Conservation (phyloP, 2,113 vertebrate species). For the Sclerurus mexicanus region DNA sequence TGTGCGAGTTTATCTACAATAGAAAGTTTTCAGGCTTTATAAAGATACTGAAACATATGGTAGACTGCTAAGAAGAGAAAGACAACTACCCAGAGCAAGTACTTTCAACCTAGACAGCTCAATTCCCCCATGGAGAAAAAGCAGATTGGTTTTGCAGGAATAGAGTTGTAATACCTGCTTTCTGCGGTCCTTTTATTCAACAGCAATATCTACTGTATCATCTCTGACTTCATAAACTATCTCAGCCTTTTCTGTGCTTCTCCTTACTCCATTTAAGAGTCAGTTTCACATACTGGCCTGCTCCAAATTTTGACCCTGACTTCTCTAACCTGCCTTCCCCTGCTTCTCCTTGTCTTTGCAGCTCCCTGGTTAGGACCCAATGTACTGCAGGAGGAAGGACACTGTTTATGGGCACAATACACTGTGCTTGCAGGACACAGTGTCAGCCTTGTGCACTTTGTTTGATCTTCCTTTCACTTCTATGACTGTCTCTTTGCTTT, state of each 20-base stretch:
- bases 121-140: neutral
- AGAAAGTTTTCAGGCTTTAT: neutral
- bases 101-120: neutral
- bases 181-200: neutral
- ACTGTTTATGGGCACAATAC: fast-evolving
- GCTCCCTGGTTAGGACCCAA: neutral
- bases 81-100: neutral
- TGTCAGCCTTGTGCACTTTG: neutral
- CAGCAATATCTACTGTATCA: neutral
- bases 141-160: neutral
- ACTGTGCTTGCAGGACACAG: fast-evolving
- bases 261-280: neutral
- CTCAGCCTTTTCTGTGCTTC: neutral
- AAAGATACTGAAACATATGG: neutral
- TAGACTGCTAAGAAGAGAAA: neutral
- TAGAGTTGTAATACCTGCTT: neutral
- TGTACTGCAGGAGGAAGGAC: neutral
- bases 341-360: neutral
- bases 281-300: neutral
- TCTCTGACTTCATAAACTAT: neutral
- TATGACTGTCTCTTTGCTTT: neutral
- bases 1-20: neutral
- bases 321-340: neutral
- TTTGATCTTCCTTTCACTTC: neutral
- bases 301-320: neutral